Evolutionary conservation across 2,113 vertebrate genomes (phyloP), one percentile per base, ranked within the genome.

Genomic region (Eolophus roseicapilla): DNA sequence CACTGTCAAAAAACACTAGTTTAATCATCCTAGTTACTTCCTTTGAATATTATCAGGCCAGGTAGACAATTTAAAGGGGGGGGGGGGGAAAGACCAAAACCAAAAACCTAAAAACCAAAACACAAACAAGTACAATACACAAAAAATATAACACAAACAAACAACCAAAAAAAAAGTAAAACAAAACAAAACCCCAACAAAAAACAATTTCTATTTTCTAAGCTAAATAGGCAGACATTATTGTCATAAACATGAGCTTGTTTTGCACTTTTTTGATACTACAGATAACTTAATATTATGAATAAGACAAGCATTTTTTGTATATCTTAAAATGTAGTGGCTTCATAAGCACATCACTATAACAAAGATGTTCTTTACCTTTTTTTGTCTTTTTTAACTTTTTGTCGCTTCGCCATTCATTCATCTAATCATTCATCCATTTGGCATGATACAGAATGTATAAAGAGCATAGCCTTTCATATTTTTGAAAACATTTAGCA

Each of bases 111-210:
- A 25, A 70, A 7, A 25, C 17, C 44, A 44, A 44, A 44, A 17
- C 17, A 41, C 41, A 41, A 41, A 41, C 41, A 41, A 41, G 41
- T 41, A 14, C 41, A 41, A 41, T 41, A 41, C 41, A 41, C 44
- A 55, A 31, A 27, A 63, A 20, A 1, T 17, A 44, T 41, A 44
- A 44, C 0, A 44, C 0, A 18, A n/a, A 33, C 2, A 4, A 21
- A 67, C 7, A 79, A 57, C 50, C 3, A 23, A 2, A 43, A 44
- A 44, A n/a, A 25, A 64, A 18, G 1, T 0, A 0, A 21, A 37
- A 24, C 2, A 4, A 28, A 69, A 24, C 9, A n/a, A 14, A 57
- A 33, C 12, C 0, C 0, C 0, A 17, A 37, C 23, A 2, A 5
- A 28, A 69, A 9, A 5, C 13, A 7, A 20, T n/a, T 59, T 59